Base-by-base conservation (phyloP, 2,797 vertebrate genomes). In the Gouania willdenowi region DNA sequence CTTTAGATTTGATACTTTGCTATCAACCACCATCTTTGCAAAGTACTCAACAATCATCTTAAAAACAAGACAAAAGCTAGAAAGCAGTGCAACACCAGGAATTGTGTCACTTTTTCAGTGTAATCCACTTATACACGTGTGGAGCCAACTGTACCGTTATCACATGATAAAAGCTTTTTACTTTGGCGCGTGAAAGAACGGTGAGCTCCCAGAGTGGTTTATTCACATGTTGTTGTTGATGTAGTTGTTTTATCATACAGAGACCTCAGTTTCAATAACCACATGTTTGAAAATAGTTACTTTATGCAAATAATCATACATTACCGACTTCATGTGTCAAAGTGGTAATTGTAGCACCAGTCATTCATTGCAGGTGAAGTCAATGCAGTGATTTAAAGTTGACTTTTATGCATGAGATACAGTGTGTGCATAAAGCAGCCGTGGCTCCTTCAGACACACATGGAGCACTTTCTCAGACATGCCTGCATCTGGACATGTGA, bases 401-500 rank as follows among this genome's bases (percentile, higher is more conserved):
- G 14, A 9, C 13, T 25, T n/a, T n/a, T n/a, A n/a, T n/a, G n/a
- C n/a, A 17, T 31, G 14, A 30, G n/a, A 29, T 57, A 43, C 19
- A 27, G 11, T 36, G n/a, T n/a, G n/a, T 15, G 34, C 53, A 32
- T 36, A 5, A 2, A 37, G 51, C 54, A 33, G 34, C 32, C 39
- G 0, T 22, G 20, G 24, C 35, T 26, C 40, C 21, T 10, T 1
- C 13, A 34, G 48, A 38, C 45, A 6, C 19, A 23, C 18, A 48
- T 14, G 27, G 24, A 13, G 14, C 58, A 10, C 33, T 56, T 41
- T 58, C 30, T 38, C 31, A 8, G 65, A 42, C 12, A 66, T 52
- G 55, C 42, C 13, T 39, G 36, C 32, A 30, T 59, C 18, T 16
- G 74, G 65, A 67, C 46, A 44, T 41, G 36, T 59, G 48, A 53